phyloP scores from a whole-genome alignment of 2,888 invertebrate species.

The Paralinhomoeus sp. region DNA sequence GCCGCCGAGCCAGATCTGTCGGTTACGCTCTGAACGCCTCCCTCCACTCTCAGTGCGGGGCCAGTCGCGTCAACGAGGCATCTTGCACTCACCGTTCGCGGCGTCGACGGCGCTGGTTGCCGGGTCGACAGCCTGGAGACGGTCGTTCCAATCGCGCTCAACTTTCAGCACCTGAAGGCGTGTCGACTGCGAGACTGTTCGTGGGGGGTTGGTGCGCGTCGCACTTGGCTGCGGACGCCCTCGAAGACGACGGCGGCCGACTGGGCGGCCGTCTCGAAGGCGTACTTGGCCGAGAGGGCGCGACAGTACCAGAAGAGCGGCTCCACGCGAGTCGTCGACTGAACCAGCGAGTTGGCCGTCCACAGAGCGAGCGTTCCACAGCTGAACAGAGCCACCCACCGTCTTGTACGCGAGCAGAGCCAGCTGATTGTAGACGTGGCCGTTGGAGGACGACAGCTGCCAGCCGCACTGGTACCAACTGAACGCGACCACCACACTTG shows the following conservation, averaged over 20 bases:
- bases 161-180: background rate
- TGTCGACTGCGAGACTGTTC: too few species aligned
- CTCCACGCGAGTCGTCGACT: slow-evolving; percentile 43
- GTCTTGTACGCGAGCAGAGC: slow-evolving; percentile 52
- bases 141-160: background rate
- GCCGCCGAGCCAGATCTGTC: too few species aligned
- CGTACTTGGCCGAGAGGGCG: slow-evolving; percentile 75
- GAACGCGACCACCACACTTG: slow-evolving; percentile 11
- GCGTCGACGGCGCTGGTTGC: slow-evolving; percentile 1
- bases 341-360: too few species aligned
- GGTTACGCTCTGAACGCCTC: too few species aligned
- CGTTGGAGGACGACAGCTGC: slow-evolving; percentile 76
- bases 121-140: background rate
- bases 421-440: slow-evolving; percentile 74
- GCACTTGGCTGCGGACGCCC: slow-evolving; percentile 58
- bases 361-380: too few species aligned
- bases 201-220: too few species aligned
- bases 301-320: slow-evolving; percentile 92
- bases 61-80: too few species aligned
- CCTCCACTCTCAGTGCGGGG: too few species aligned
- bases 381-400: too few species aligned
- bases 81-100: too few species aligned
- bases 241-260: slow-evolving; percentile 65
- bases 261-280: slow-evolving; percentile 71
- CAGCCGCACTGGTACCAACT: slow-evolving; percentile 79